A percentile compares a stretch with the other conserved stretches of the same genome.
Conservation (phyloP, 2,113 vertebrate genomes). For the Oryzias celebensis region DNA sequence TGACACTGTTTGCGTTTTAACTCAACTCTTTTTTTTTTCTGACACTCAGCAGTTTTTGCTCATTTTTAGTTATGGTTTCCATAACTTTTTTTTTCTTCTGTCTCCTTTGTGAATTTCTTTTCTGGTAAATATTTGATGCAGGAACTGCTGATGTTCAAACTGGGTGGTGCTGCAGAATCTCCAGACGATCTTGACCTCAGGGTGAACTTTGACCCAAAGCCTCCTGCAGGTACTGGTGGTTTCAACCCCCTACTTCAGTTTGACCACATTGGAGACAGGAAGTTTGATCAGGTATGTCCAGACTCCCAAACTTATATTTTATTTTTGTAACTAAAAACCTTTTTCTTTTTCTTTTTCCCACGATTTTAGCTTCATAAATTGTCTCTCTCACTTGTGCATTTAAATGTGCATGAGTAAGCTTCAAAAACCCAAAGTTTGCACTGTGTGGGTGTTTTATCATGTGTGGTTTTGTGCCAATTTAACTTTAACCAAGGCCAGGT, state of each 20-base stretch:
- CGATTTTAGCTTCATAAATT: neutral
- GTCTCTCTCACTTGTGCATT: neutral
- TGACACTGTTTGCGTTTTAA: no score
- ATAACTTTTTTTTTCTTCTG: neutral
- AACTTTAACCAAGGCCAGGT: slow-evolving; percentile 66
- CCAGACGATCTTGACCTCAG: slow-evolving; percentile 36
- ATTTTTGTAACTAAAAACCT: neutral
- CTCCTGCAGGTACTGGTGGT: slow-evolving; percentile 31
- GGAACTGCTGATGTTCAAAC: slow-evolving; percentile 82
- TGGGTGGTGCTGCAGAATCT: slow-evolving; percentile 65
- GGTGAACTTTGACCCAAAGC: slow-evolving; percentile 62
- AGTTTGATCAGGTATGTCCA: slow-evolving; percentile 86
- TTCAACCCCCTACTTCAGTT: slow-evolving; percentile 88
- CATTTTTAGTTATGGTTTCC: neutral
- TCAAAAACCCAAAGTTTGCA: slow-evolving; percentile 8
- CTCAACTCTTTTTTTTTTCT: no score
- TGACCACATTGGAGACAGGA: slow-evolving; percentile 75
- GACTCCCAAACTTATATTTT: neutral
- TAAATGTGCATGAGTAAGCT: slow-evolving; percentile 1
- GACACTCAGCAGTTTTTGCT: no score
- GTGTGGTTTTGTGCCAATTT: slow-evolving; percentile 18
- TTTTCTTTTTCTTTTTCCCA: slow-evolving; percentile 1
- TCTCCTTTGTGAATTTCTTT: slow-evolving; percentile 8
- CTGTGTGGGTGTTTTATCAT: slow-evolving; percentile 14
- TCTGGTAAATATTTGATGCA: slow-evolving; percentile 53